Percentiles rank a stretch among this genome's conserved stretches.
phyloP scores from a whole-genome alignment of 2,797 vertebrate species.

The Avahi laniger region DNA sequence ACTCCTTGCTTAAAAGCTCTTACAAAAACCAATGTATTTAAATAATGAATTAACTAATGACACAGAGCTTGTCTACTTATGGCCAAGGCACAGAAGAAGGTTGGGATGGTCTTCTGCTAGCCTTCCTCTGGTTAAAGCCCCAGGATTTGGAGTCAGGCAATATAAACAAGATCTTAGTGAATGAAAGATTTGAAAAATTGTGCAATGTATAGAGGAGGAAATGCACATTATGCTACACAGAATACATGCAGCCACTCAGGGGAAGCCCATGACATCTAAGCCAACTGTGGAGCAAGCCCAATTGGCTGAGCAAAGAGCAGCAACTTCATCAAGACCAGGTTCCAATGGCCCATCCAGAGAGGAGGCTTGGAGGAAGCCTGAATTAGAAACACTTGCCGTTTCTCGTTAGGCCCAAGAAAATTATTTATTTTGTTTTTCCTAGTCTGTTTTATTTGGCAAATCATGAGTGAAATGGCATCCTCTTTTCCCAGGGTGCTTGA shows the following conservation, averaged over 20 bases:
- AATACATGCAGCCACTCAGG: background rate
- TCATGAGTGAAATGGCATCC: conserved; percentile 40
- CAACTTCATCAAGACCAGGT: background rate
- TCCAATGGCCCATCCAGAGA: background rate
- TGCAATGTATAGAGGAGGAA: background rate
- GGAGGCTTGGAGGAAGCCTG: background rate
- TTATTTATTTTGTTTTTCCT: conserved; percentile 62
- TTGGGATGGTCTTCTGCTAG: background rate
- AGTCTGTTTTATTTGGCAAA: conserved; percentile 61
- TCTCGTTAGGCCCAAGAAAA: conserved; percentile 40
- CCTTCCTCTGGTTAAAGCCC: background rate
- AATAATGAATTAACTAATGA: background rate
- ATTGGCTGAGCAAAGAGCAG: background rate
- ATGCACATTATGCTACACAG: background rate
- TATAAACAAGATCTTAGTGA: background rate
- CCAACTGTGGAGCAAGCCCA: background rate
- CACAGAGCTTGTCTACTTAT: background rate
- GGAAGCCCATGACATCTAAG: background rate
- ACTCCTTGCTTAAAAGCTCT: background rate
- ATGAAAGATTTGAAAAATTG: background rate
- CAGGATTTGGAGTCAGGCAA: background rate
- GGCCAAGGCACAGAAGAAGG: background rate
- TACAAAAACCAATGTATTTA: background rate
- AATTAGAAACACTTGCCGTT: conserved; percentile 50
- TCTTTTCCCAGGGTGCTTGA: conserved; percentile 45